Base-by-base conservation (phyloP, 2,888 invertebrate species). In the Thymelicus lineola region DNA sequence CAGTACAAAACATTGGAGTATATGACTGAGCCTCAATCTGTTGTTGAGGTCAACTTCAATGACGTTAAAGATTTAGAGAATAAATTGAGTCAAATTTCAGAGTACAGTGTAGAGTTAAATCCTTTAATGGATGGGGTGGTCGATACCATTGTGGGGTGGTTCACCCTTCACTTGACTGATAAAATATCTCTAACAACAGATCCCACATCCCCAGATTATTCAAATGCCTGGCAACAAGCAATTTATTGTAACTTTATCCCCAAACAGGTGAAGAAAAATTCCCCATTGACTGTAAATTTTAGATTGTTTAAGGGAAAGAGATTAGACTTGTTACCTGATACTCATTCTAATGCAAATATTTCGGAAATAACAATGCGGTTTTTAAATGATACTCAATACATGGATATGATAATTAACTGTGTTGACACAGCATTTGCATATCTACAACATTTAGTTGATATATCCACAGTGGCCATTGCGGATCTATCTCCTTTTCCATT, bases 171-270 rank as follows among this genome's bases (percentile, higher is more conserved):
- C 80, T 88, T 97, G 61, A 95, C 96, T 77, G 95, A 96, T 9
- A 91, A 94, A 50, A 93, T 95, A 45, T 89, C 86, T 0, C 87
- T 97, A 50, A 95, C 95, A 63, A 96, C 96, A 9, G 93, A 95
- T 73, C 96, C 96, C 2, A 88, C 83, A 69, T 86, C 89, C 38
- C 83, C 86, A 7, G 78, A 85, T 2, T 85, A 89, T 74, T 90
- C 93, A 5, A 90, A 94, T 73, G 97, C 97, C 77, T 97, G 97
- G 97, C 97, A 97, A 81, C 96, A 97, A 82, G 97, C 96, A 7
- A 90, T 97, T 50, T 96, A 96, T 82, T 95, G 95, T 85, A 87
- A 95, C 71, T 86, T 90, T 63, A 79, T 92, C 74, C 93, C 95
- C 42, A 83, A 73, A 71, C 61, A 69, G 65, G 81, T 88, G 1